Base-by-base conservation (phyloP, 2,888 invertebrate species). In the Megastigmus dorsalis region DNA sequence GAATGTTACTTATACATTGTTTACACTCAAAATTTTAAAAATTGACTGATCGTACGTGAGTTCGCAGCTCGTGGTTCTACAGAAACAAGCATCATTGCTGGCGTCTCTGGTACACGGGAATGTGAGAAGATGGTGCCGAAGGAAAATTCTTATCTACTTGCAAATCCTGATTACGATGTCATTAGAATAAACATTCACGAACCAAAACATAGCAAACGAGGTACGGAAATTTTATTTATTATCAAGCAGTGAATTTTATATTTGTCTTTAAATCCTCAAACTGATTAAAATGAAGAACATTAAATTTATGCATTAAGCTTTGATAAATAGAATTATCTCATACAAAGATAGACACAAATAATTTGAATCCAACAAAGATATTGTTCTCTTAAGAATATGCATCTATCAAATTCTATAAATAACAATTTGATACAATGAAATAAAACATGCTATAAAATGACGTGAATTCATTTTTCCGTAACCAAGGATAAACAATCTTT, bases 81-180 rank as follows among this genome's bases (percentile, higher is more conserved):
- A 54, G 9, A 15, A 48, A n/a, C 28, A 3, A 52, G n/a, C 54
- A 41, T 23, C 57, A 28, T 33, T 13, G n/a, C 18, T 10, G 3
- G 18, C 54, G 26, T 30, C 9, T 15, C 9, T 20, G 20, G n/a
- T n/a, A n/a, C 20, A 36, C 20, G 18, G 23, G 54, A 57, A 62
- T 75, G 68, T 66, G 68, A 75, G 60, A 78, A 75, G 69, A 82
- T 83, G 82, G 77, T 73, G 54, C 63, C 78, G 0, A 73, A 75
- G 26, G 83, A 84, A 71, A 81, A 65, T 26, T 74, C 81, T 57
- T 79, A 78, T 76, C 78, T 84, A 0, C 70, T 81, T 7, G 74
- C 54, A 5, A 78, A 73, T 43, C 52, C 74, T n/a, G 23, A 74
- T 18, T 30, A 43, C 36, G 28, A 33, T 7, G 18, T n/a, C 13